phyloP scores from a whole-genome alignment of 2,888 invertebrate species.

The Agrochola macilenta region DNA sequence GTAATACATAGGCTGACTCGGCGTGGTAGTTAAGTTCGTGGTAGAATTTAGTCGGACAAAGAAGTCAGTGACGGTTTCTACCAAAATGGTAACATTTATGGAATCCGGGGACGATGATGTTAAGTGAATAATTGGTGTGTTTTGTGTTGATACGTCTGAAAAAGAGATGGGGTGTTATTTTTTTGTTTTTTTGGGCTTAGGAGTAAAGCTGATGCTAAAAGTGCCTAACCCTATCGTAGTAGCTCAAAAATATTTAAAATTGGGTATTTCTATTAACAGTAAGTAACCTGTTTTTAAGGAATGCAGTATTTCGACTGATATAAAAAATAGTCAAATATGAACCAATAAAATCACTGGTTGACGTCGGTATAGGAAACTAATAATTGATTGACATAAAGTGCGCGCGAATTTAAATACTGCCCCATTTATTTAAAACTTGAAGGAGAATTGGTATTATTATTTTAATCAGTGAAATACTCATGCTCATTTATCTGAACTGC shows the following conservation, averaged over 20 bases:
- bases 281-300: no score
- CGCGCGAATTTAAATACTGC: no score
- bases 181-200: neutral
- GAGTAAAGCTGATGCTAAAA: neutral
- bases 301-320: neutral
- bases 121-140: constrained; percentile 92
- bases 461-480: no score
- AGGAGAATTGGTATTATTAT: no score
- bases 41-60: constrained; percentile 84
- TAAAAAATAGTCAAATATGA: no score
- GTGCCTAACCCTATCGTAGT: neutral
- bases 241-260: no score
- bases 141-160: constrained; percentile 82
- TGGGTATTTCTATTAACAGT: no score
- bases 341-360: no score
- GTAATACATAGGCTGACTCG: constrained; percentile 88
- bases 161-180: constrained; percentile 49
- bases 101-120: constrained; percentile 91
- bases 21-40: constrained; percentile 85
- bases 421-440: no score
- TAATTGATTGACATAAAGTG: no score
- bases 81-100: constrained; percentile 90
- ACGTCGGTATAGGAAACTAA: no score
- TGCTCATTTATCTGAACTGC: no score
- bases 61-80: constrained; percentile 91